Percentiles rank a stretch among this genome's conserved stretches.
Conservation (phyloP, 2,888 invertebrate genomes). For the Xestoiulus laeticollis region DNA sequence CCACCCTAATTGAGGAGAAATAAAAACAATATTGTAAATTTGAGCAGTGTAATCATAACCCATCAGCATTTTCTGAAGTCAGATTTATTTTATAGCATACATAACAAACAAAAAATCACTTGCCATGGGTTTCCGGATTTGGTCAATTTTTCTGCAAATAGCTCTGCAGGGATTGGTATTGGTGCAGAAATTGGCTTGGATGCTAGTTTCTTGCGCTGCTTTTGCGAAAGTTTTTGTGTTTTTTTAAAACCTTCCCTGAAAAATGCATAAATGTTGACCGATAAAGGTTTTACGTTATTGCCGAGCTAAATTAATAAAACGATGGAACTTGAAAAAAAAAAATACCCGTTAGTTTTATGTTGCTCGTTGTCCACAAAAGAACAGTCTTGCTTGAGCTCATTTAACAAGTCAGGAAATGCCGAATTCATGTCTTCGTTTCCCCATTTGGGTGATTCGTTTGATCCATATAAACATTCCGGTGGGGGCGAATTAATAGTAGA, state of each 20-base stretch:
- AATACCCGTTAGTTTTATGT: background rate
- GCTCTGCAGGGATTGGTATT: background rate
- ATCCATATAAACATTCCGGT: background rate
- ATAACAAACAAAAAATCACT: background rate
- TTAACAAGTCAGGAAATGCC: conserved; percentile 49
- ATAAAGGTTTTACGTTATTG: background rate
- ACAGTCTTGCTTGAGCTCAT: background rate
- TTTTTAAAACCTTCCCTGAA: background rate
- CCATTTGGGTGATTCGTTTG: conserved; percentile 16
- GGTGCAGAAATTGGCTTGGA: conserved; percentile 61
- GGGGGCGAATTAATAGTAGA: conserved; percentile 8
- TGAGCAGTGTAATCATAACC: no score
- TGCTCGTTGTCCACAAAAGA: background rate
- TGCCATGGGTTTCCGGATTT: background rate
- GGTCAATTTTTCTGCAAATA: background rate
- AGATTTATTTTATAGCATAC: background rate
- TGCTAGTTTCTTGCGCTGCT: conserved; percentile 72
- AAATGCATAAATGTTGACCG: background rate
- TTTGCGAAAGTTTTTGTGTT: conserved; percentile 70
- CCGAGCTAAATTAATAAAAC: background rate
- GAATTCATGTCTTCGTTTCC: conserved; percentile 43
- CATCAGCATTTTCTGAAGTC: no score
- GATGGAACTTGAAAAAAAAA: background rate
- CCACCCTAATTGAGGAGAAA: background rate
- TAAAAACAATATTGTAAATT: background rate